phyloP scores from a whole-genome alignment of 2,797 vertebrate genomes.

The Rhynchonycteris naso region DNA sequence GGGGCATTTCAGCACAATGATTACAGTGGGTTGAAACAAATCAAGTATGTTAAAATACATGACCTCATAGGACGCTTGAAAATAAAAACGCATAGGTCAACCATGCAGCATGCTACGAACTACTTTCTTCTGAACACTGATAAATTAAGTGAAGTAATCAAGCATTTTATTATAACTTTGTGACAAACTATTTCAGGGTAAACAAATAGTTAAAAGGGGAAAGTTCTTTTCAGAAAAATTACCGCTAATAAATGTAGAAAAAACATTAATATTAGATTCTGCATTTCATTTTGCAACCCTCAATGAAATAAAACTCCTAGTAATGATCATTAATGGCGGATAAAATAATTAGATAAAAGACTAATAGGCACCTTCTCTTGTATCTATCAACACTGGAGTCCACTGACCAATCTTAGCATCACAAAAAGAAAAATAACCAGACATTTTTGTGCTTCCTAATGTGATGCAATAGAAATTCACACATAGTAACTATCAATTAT shows the following conservation, averaged over 20 bases:
- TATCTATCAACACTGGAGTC: neutral
- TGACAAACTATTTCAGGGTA: constrained; percentile 5
- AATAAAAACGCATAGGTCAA: neutral
- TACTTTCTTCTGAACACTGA: neutral
- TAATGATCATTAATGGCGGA: neutral
- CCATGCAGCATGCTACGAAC: neutral
- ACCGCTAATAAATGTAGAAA: neutral
- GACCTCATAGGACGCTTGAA: neutral
- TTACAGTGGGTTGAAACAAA: neutral
- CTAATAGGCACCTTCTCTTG: neutral
- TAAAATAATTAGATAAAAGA: neutral
- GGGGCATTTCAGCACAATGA: neutral
- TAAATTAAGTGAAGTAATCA: neutral
- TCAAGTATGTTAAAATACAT: neutral
- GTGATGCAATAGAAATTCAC: neutral
- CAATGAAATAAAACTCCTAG: neutral
- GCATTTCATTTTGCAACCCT: neutral
- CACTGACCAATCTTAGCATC: neutral
- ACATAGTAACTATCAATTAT: neutral
- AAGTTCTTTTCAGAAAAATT: neutral
- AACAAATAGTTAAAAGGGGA: neutral
- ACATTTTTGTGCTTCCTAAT: neutral
- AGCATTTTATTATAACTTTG: neutral
- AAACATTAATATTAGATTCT: neutral
- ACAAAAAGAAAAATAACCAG: neutral